Conservation (phyloP, 2,888 invertebrate genomes). For the Gonocerus acuteangulatus region DNA sequence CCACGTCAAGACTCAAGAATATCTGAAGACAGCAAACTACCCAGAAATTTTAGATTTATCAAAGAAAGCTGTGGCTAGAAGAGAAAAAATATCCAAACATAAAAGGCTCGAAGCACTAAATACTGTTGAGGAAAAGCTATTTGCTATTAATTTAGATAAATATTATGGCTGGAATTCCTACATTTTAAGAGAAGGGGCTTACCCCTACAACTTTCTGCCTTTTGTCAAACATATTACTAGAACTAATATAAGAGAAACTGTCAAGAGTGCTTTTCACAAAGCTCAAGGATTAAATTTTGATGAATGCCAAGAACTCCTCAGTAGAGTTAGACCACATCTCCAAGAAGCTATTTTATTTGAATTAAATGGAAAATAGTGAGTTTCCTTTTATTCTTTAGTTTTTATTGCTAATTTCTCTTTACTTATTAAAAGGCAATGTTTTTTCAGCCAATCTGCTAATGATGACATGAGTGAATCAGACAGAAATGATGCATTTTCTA, state of each 20-base stretch:
- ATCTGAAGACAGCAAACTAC: slow-evolving; percentile 26
- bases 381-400: background rate
- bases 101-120: slow-evolving; percentile 40
- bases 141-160: slow-evolving; percentile 71
- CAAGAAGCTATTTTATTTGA: slow-evolving; percentile 61
- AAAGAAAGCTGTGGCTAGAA: slow-evolving; percentile 16
- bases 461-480: background rate
- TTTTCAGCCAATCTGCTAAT: slow-evolving; percentile 14
- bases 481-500: slow-evolving; percentile 48
- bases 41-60: slow-evolving; percentile 35
- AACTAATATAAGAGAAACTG: slow-evolving; percentile 58
- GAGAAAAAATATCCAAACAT: slow-evolving; percentile 27
- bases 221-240: slow-evolving; percentile 69
- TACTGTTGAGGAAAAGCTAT: slow-evolving; percentile 76
- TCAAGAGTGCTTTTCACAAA: slow-evolving; percentile 49
- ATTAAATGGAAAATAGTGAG: slow-evolving; percentile 51
- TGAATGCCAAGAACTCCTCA: slow-evolving; percentile 46
- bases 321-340: slow-evolving; percentile 52
- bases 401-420: background rate
- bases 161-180: slow-evolving; percentile 70
- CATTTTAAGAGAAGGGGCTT: slow-evolving; percentile 52
- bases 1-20: slow-evolving; percentile 14
- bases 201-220: slow-evolving; percentile 61
- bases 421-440: slow-evolving; percentile 6
- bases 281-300: slow-evolving; percentile 41